phyloP scores from a whole-genome alignment of 2,888 invertebrate species.

The Acrobasis repandana region DNA sequence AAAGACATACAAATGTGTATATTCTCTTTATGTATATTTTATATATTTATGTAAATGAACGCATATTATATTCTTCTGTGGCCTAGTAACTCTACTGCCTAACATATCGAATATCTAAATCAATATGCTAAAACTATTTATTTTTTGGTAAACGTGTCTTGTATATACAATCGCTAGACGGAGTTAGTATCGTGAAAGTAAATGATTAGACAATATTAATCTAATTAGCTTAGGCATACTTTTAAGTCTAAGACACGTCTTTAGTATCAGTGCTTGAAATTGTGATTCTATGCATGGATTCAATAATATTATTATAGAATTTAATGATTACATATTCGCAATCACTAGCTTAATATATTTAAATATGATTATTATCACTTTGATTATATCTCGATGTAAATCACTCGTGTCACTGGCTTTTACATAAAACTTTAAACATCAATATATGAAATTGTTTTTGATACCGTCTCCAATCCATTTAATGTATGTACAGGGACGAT shows the following conservation, averaged over 20 bases:
- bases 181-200: constrained; percentile 52
- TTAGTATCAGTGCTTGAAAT: constrained; percentile 12
- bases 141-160: constrained; percentile 55
- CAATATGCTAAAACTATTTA: constrained; percentile 65
- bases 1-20: constrained; percentile 18
- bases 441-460: constrained; percentile 23
- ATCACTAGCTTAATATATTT: constrained; percentile 14
- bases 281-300: constrained; percentile 10
- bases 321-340: background rate
- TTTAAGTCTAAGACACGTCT: constrained; percentile 30
- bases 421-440: constrained; percentile 7
- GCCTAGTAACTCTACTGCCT: constrained; percentile 72
- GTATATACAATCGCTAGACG: constrained; percentile 67
- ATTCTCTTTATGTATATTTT: constrained; percentile 8
- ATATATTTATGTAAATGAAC: constrained; percentile 37
- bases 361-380: background rate
- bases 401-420: constrained; percentile 8
- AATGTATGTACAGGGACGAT: constrained; percentile 73
- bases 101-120: constrained; percentile 72
- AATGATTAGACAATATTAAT: constrained; percentile 75
- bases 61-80: constrained; percentile 52
- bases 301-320: background rate
- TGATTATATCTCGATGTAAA: background rate
- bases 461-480: constrained; percentile 60
- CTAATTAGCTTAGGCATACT: constrained; percentile 50